Evolutionary conservation across 1,140 invertebrate genomes (phyloP), one percentile per base, ranked within the genome.

Genomic region (Drosophila eugracilis): DNA sequence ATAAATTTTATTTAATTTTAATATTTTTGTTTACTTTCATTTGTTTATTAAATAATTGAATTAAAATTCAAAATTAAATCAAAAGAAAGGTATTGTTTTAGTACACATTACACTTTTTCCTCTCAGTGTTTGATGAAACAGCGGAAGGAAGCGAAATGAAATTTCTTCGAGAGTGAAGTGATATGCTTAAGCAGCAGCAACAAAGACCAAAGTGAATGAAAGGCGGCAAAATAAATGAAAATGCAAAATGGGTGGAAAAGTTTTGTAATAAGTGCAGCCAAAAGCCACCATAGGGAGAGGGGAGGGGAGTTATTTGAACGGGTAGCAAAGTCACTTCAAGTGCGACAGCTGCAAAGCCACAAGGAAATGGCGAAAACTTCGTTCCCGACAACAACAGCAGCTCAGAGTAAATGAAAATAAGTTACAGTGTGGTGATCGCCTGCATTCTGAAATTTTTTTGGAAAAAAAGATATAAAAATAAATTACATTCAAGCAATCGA

Each of bases 201-300:
- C 41, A 49, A 44, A 53, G 19, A 22, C 37, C n/a, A 57, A 26
- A 57, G 44, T 63, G 69, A 73, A 49, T 49, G 57, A 75, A 74
- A 54, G 50, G 45, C 65, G 55, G 53, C 65, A 54, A 74, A 74
- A 74, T 74, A 74, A 75, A 74, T 73, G 72, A 75, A 75, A 75
- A 75, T 75, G 72, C 72, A 74, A 74, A 75, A 57, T 49, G 62
- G 59, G 41, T 45, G 34, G 52, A 74, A 75, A 75, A 75, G 72
- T 75, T 75, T 75, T 75, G 70, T 75, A 75, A 75, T 75, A 75
- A 75, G 70, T 75, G 72, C 70, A 75, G 39, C 71, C 45, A 10
- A 63, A 53, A 26, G 15, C 15, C 15, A 74, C 28, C 7, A 15
- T 10, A 15, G 41, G 54, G 32, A 26, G 7, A 5, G 5, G 17